Conservation (phyloP, 1,140 invertebrate species). For the Brachionus sp. region DNA sequence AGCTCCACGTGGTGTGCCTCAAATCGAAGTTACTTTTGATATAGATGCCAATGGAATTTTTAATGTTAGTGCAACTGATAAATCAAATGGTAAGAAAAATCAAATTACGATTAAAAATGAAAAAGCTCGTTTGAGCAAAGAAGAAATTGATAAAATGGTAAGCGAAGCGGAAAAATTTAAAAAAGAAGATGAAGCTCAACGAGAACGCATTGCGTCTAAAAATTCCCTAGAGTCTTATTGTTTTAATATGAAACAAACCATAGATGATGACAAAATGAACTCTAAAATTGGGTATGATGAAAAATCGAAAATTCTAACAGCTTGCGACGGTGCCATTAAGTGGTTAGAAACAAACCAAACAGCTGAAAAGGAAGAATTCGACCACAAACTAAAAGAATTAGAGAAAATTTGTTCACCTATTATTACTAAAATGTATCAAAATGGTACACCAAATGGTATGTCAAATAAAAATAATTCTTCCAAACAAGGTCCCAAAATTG, state of each 20-base stretch:
- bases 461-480: not conserved
- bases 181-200: constrained; percentile 80
- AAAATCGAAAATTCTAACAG: constrained; percentile 78
- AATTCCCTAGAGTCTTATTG: constrained; percentile 91
- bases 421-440: constrained; percentile 61
- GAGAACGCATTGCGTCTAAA: constrained; percentile 75
- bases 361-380: constrained; percentile 58
- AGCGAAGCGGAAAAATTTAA: constrained; percentile 92
- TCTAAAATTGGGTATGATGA: constrained; percentile 74
- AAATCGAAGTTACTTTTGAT: constrained; percentile 69
- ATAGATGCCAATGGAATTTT: constrained; percentile 65
- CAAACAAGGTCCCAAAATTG: constrained; percentile 34
- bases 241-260: constrained; percentile 89
- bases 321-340: constrained; percentile 84
- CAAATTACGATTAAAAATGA: constrained; percentile 98
- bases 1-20: constrained; percentile 86
- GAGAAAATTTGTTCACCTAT: constrained; percentile 60
- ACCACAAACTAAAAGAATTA: constrained; percentile 58
- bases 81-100: constrained; percentile 85
- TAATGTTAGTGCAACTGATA: constrained; percentile 63
- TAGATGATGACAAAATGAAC: constrained; percentile 67
- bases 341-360: constrained; percentile 91
- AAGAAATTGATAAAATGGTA: constrained; percentile 95
- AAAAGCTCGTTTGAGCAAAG: constrained; percentile 86
- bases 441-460: constrained; percentile 46